phyloP scores from a whole-genome alignment of 2,888 invertebrate genomes.

The Stictocephala bisonia region DNA sequence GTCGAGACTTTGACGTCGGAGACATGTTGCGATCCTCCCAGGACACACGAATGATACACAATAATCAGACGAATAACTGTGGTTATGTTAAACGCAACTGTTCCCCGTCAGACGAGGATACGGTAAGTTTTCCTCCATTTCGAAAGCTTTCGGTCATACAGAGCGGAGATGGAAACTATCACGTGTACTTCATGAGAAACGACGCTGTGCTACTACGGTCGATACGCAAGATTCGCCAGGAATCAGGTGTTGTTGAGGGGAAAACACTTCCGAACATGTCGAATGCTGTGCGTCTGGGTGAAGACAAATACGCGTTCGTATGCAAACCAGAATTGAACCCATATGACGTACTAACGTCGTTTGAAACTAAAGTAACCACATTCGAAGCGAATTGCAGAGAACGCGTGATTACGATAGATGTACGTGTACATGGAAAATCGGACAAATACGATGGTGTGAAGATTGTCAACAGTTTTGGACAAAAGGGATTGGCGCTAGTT shows the following conservation, averaged over 20 bases:
- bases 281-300: not conserved
- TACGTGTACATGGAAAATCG: not conserved
- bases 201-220: conserved; percentile 3
- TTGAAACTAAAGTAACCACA: not conserved
- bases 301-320: not conserved
- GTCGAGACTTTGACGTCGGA: no score
- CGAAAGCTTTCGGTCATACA: not conserved
- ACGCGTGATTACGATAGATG: not conserved
- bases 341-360: not conserved
- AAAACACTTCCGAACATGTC: not conserved
- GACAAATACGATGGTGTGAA: conserved; percentile 13
- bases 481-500: conserved; percentile 3
- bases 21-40: no score
- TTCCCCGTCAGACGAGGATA: not conserved
- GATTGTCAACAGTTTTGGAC: conserved; percentile 13
- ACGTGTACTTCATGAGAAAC: conserved; percentile 1
- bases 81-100: not conserved
- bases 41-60: no score
- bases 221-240: not conserved
- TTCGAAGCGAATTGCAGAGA: not conserved
- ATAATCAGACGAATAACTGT: no score
- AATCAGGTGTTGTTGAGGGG: no score
- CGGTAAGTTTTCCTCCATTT: conserved; percentile 3
- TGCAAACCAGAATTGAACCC: not conserved
- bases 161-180: not conserved